A percentile compares a stretch with the other conserved stretches of the same genome.
Evolutionary conservation across 2,797 vertebrate genomes (phyloP).

Genomic region (Pantherophis vulpinus): DNA sequence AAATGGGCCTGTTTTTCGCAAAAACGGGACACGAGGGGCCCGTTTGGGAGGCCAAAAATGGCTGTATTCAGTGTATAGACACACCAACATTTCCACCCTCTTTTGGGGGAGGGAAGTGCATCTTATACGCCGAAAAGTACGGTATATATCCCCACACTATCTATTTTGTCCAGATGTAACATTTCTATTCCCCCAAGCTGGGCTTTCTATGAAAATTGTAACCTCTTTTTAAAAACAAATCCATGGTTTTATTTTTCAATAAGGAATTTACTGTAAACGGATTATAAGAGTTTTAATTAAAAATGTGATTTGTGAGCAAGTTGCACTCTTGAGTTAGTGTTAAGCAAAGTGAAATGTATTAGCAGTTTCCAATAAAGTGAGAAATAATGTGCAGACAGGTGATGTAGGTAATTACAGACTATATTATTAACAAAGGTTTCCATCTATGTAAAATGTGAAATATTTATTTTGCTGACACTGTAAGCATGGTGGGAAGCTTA

Average conservation of each 20-base stretch:
- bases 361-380: constrained; percentile 43
- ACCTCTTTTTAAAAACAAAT: constrained; percentile 9
- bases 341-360: constrained; percentile 27
- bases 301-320: neutral
- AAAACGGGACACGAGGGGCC: too few relatives aligned
- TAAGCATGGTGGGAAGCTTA: too few relatives aligned
- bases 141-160: neutral
- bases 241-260: constrained; percentile 36
- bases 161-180: neutral
- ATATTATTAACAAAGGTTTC: neutral
- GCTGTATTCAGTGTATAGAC: too few relatives aligned
- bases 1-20: too few relatives aligned
- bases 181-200: neutral
- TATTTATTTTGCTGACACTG: neutral
- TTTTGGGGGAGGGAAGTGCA: too few relatives aligned
- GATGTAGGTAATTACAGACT: constrained; percentile 15
- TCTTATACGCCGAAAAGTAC: too few relatives aligned
- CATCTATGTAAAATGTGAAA: neutral
- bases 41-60: too few relatives aligned
- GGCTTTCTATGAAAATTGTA: constrained; percentile 14
- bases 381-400: constrained; percentile 36
- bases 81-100: too few relatives aligned
- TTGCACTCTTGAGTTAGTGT: constrained; percentile 18
- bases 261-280: constrained; percentile 35
- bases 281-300: constrained; percentile 43